Conservation (phyloP, 2,888 invertebrate species). For the Chymomyza caudatula region DNA sequence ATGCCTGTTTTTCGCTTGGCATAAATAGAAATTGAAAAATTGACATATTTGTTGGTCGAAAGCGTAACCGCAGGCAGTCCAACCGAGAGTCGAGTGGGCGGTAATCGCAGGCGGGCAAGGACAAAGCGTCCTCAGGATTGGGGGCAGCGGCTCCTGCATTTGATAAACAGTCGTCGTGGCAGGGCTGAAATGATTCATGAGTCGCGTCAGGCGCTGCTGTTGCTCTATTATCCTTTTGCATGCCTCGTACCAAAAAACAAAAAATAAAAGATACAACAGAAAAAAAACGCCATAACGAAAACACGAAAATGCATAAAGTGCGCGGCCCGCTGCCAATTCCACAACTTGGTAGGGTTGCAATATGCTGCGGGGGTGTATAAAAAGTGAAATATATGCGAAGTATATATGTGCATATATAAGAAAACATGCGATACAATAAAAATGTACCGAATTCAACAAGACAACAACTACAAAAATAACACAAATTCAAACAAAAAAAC, state of each 20-base stretch:
- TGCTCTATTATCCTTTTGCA: constrained; percentile 52
- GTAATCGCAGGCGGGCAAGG: not conserved
- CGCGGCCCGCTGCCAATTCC: not conserved
- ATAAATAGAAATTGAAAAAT: constrained; percentile 57
- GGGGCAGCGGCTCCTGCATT: constrained; percentile 41
- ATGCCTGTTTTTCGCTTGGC: not conserved
- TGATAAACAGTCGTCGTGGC: constrained; percentile 55
- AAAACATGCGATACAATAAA: constrained; percentile 55
- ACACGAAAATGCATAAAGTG: not conserved
- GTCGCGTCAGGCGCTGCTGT: constrained; percentile 16
- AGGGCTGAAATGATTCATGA: constrained; percentile 55
- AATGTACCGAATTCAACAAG: constrained; percentile 9
- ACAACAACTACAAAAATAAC: constrained; percentile 15
- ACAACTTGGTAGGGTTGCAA: not conserved
- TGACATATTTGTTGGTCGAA: constrained; percentile 48
- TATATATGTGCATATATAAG: constrained; percentile 32
- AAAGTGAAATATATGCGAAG: constrained; percentile 50
- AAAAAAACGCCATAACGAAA: not conserved
- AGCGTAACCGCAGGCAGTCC: constrained; percentile 52
- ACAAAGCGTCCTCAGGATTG: no score
- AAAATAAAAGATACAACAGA: not conserved
- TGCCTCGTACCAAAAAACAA: constrained; percentile 4
- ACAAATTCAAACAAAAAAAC: not conserved
- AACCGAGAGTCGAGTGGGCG: not conserved
- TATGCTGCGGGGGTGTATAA: constrained; percentile 10